phyloP scores from a whole-genome alignment of 1,140 invertebrate species.

The Chelonus insularis region DNA sequence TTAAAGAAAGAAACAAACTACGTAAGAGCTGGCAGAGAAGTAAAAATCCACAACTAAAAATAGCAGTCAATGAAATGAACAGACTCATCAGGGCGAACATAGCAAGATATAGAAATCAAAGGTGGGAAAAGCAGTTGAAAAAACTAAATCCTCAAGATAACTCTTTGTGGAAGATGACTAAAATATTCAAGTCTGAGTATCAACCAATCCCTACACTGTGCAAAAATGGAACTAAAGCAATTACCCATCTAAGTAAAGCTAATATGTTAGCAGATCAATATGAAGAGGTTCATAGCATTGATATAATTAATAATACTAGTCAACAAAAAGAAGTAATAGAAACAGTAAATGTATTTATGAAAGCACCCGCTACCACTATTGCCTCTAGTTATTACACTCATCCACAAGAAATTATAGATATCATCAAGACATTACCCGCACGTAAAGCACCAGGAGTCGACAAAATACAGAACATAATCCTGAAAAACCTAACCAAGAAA shows the following conservation, averaged over 20 bases:
- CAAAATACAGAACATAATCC: slow-evolving; percentile 31
- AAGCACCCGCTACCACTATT: slow-evolving; percentile 31
- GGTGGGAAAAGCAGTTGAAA: slow-evolving; percentile 26
- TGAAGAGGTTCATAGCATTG: slow-evolving; percentile 37
- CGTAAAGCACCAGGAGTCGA: slow-evolving; percentile 45
- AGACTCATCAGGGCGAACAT: slow-evolving; percentile 27
- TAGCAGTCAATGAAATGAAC: slow-evolving; percentile 9
- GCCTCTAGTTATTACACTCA: slow-evolving; percentile 21
- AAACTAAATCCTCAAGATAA: slow-evolving; percentile 35
- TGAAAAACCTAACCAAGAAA: slow-evolving; percentile 34
- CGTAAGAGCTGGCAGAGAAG: slow-evolving; percentile 35
- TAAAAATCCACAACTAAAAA: slow-evolving; percentile 12
- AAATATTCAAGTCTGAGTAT: slow-evolving; percentile 34
- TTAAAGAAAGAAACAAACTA: slow-evolving; percentile 30
- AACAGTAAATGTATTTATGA: slow-evolving; percentile 12
- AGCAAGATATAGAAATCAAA: slow-evolving; percentile 28
- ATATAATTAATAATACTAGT: slow-evolving; percentile 28
- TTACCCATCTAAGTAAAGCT: slow-evolving; percentile 34
- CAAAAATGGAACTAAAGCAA: slow-evolving; percentile 20
- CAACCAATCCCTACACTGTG: slow-evolving; percentile 25
- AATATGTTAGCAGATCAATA: slow-evolving; percentile 36
- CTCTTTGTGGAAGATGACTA: slow-evolving; percentile 36
- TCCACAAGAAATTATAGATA: slow-evolving; percentile 29
- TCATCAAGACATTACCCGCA: slow-evolving; percentile 30
- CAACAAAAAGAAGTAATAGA: slow-evolving; percentile 32